A percentile compares a stretch with the other conserved stretches of the same genome.
These are phyloP conservation scores for Diorhabda sublineata DNA, from an alignment of 1,140 invertebrate genomes.

Conservation along the genomic window DNA sequence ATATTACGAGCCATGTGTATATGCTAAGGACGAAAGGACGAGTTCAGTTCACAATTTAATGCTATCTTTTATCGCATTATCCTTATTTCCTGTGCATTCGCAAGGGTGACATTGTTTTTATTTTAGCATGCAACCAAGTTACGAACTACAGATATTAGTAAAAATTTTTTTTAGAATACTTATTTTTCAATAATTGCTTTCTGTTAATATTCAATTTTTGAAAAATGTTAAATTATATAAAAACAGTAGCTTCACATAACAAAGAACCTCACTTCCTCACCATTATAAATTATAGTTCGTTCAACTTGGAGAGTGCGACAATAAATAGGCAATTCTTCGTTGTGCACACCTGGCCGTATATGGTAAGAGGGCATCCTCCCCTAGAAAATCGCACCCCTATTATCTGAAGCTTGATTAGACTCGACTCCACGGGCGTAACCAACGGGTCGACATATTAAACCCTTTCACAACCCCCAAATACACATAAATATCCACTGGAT, in stretches of 20 bases:
- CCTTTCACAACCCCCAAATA: no score
- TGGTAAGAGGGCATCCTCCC: slow-evolving; percentile 15
- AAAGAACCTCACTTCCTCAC: not conserved
- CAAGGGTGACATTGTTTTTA: slow-evolving; percentile 15
- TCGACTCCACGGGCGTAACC: not conserved
- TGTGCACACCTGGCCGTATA: slow-evolving; percentile 26
- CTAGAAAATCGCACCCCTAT: slow-evolving; percentile 25
- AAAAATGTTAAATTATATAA: not conserved
- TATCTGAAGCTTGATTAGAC: slow-evolving; percentile 25
- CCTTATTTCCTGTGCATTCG: slow-evolving; percentile 16
- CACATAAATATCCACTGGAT: no score
- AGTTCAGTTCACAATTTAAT: slow-evolving; percentile 18
- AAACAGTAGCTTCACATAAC: not conserved
- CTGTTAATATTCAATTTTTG: no score
- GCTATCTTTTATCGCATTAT: slow-evolving; percentile 16
- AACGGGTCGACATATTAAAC: no score
- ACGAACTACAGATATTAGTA: no score
- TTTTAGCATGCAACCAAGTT: not conserved
- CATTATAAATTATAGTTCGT: slow-evolving; percentile 15
- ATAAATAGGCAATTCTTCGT: slow-evolving; percentile 7
- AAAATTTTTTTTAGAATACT: no score
- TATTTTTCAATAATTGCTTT: no score
- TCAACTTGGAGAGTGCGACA: slow-evolving; percentile 29
- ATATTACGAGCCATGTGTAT: slow-evolving; percentile 10
- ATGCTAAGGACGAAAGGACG: slow-evolving; percentile 10